These are phyloP conservation scores for Acromyrmex heyeri DNA, from an alignment of 1,140 invertebrate genomes.

Conservation along the genomic window DNA sequence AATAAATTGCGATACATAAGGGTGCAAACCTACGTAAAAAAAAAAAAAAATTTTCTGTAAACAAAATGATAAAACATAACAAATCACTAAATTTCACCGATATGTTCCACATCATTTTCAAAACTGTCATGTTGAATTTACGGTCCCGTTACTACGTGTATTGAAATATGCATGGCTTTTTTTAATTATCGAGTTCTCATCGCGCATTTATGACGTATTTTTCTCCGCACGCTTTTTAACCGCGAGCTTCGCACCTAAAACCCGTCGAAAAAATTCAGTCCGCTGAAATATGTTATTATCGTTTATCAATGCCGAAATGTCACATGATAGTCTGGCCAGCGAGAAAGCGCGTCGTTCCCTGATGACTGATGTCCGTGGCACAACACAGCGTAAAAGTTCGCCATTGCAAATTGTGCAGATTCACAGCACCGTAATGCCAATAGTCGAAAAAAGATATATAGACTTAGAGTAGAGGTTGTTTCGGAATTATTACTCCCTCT, in stretches of 20 bases:
- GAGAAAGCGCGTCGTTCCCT: conserved; percentile 23
- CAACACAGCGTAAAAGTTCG: conserved; percentile 50
- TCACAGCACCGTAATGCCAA: conserved; percentile 37
- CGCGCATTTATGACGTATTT: conserved; percentile 14
- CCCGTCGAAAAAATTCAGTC: conserved; percentile 25
- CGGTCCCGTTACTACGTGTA: not conserved
- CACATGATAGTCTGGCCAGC: conserved; percentile 18
- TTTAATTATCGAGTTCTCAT: conserved; percentile 51
- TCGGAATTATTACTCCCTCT: not conserved
- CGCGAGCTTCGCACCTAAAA: not conserved
- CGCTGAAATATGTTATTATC: conserved; percentile 57
- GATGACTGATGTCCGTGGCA: conserved; percentile 48
- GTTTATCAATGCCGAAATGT: conserved; percentile 59
- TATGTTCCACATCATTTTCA: conserved; percentile 41
- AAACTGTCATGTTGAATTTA: conserved; percentile 29
- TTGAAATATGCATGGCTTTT: conserved; percentile 39
- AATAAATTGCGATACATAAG: conserved; percentile 19
- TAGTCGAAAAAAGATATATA: conserved; percentile 40
- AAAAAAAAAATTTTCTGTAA: not conserved
- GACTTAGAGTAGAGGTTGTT: conserved; percentile 7
- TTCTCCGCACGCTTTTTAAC: conserved; percentile 29
- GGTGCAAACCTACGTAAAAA: not conserved
- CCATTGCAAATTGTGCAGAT: conserved; percentile 48
- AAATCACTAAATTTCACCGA: conserved; percentile 21
- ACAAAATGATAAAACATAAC: not conserved